These are phyloP conservation scores for Anticlea derivata DNA, from an alignment of 2,888 invertebrate genomes.

Conservation along the genomic window DNA sequence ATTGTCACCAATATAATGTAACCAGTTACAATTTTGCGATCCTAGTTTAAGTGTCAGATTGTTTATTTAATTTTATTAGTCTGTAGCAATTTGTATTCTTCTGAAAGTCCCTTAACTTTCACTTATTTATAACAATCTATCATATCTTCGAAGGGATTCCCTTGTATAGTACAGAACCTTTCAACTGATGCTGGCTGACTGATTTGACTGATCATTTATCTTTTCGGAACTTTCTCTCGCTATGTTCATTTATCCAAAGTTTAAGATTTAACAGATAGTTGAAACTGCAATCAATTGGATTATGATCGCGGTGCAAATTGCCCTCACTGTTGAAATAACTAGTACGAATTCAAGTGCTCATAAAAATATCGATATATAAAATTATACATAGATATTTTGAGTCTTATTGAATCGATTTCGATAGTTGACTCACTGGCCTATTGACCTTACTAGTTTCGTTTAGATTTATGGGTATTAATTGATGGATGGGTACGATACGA, in stretches of 20 bases:
- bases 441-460: slow-evolving; percentile 43
- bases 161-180: slow-evolving; percentile 29
- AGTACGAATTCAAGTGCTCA: slow-evolving; percentile 32
- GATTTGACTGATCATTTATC: slow-evolving; percentile 38
- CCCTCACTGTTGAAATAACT: slow-evolving; percentile 35
- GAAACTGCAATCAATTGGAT: slow-evolving; percentile 26
- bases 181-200: slow-evolving; percentile 22
- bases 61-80: no score
- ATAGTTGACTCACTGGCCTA: slow-evolving; percentile 52
- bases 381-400: slow-evolving; percentile 28
- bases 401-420: slow-evolving; percentile 43
- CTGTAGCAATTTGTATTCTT: no score
- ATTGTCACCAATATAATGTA: no score
- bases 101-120: slow-evolving; percentile 20
- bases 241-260: slow-evolving; percentile 22
- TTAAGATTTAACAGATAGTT: slow-evolving; percentile 25
- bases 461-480: slow-evolving; percentile 43
- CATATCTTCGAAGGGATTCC: slow-evolving; percentile 32
- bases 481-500: slow-evolving; percentile 26
- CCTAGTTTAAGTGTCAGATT: no score
- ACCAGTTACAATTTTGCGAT: no score
- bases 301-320: slow-evolving; percentile 28
- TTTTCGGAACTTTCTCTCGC: slow-evolving; percentile 35
- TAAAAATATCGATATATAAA: slow-evolving; percentile 22
- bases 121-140: slow-evolving; percentile 29